A percentile compares a stretch with the other conserved stretches of the same genome.
phyloP scores from a whole-genome alignment of 2,888 invertebrate genomes.

The Tetranychus piercei region DNA sequence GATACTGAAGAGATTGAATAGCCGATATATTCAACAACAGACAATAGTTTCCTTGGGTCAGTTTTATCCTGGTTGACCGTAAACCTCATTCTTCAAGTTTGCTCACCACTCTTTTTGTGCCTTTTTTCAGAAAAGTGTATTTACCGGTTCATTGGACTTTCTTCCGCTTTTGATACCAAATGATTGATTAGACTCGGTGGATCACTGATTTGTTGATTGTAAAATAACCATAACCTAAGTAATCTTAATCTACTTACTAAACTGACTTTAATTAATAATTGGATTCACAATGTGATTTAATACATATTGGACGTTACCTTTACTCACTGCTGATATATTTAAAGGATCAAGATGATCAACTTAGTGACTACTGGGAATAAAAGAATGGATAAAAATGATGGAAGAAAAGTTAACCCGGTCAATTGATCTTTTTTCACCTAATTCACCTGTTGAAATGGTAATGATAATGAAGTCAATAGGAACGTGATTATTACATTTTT shows the following conservation, averaged over 20 bases:
- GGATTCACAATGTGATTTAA: not conserved
- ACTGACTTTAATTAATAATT: not conserved
- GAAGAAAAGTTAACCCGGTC: not conserved
- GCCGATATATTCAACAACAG: not conserved
- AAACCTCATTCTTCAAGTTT: not conserved
- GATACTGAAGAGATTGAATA: not conserved
- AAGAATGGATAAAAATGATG: too few relatives aligned
- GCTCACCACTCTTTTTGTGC: not conserved
- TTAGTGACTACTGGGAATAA: too few relatives aligned
- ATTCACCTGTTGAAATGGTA: not conserved
- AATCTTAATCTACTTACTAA: not conserved
- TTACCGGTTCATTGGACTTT: not conserved
- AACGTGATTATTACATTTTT: not conserved
- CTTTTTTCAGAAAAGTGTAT: not conserved
- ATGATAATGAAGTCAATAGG: not conserved
- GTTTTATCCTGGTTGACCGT: conserved; percentile 1
- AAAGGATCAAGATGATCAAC: too few relatives aligned
- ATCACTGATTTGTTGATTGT: not conserved
- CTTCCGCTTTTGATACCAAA: not conserved
- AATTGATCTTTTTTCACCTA: not conserved
- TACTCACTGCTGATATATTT: too few relatives aligned
- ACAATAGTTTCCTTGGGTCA: conserved; percentile 1
- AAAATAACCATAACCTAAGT: not conserved
- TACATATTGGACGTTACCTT: too few relatives aligned
- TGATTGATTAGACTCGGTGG: not conserved